These are phyloP conservation scores for Rallus crepitans DNA, from an alignment of 2,797 vertebrate genomes.

Conservation along the genomic window DNA sequence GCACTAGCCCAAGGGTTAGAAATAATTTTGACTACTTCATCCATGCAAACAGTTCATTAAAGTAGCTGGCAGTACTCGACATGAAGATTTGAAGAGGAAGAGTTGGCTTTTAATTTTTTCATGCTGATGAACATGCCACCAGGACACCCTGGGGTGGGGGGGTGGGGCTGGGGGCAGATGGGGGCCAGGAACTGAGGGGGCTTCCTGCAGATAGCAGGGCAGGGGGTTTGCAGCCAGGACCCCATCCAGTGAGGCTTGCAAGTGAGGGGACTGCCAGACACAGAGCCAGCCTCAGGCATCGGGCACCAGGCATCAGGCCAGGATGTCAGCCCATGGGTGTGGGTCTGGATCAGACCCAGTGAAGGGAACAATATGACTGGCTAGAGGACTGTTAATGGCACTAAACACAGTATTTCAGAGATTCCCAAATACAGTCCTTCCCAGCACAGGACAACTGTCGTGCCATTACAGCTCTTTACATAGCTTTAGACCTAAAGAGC, in stretches of 20 bases:
- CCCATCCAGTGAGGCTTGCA: too few relatives aligned
- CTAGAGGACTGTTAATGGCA: background rate
- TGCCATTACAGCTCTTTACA: background rate
- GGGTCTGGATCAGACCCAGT: background rate
- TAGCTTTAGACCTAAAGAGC: background rate
- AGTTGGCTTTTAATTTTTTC: background rate
- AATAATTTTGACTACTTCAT: background rate
- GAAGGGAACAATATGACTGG: too few relatives aligned
- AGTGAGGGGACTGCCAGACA: accelerated
- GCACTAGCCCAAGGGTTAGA: background rate
- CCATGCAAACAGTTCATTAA: background rate
- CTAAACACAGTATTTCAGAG: background rate
- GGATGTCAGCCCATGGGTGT: accelerated
- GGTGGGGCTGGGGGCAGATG: background rate
- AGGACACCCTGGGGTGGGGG: background rate
- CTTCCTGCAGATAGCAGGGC: background rate
- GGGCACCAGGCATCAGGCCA: too few relatives aligned
- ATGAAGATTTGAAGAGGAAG: background rate
- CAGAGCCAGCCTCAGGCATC: background rate
- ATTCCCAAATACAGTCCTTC: background rate
- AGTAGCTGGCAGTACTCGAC: background rate
- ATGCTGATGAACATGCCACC: background rate
- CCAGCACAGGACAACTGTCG: background rate
- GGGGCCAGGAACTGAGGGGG: accelerated
- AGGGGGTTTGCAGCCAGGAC: background rate